Evolutionary conservation across 2,888 invertebrate genomes (phyloP), one percentile per base, ranked within the genome.

Genomic region (Zaprionus lineosus): DNA sequence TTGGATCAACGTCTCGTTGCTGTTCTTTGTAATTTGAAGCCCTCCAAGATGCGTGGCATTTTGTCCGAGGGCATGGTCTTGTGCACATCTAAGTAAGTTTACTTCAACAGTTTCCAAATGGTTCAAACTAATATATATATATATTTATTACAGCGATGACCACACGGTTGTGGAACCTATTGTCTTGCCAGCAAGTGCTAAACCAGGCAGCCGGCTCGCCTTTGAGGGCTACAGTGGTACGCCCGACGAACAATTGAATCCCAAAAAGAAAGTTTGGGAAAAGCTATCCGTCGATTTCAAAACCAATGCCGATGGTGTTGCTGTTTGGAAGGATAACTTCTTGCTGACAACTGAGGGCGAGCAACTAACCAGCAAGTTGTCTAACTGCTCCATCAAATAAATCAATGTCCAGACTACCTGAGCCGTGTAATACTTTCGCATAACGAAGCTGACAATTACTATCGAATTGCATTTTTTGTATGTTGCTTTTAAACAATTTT

Each of bases 181-280:
- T 63, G 91, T 93, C 58, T 94, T 97, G 37, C 97, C 98, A 26
- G 91, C 92, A 51, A 93, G 92, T 37, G 93, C 95, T 61, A 91
- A 91, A n/a, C 93, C 95, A 9, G 98, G 99, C 16, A 97, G 98
- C 62, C 92, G 93, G 78, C 93, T 99, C 36, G 91, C 94, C 53
- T 92, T 98, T 50, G 97, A 98, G 89, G 96, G 95, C 15, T 96
- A 94, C 89, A 94, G 95, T 89, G 95, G 95, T 12, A 91, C 91
- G 43, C 94, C 97, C 1, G 97, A 97, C 90, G 94, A 94, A 18
- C 94, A 96, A 62, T 91, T 98, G 1, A 98, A 98, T 90, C 98
- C 98, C 0, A 98, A 98, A 90, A 98, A 98, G 91, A 98, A 98
- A 91, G 72, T 90, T n/a, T 98, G 98, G 98, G 98, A 98, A 81